A percentile compares a stretch with the other conserved stretches of the same genome.
phyloP scores from a whole-genome alignment of 2,113 vertebrate genomes.

The Muntiacus reevesi region DNA sequence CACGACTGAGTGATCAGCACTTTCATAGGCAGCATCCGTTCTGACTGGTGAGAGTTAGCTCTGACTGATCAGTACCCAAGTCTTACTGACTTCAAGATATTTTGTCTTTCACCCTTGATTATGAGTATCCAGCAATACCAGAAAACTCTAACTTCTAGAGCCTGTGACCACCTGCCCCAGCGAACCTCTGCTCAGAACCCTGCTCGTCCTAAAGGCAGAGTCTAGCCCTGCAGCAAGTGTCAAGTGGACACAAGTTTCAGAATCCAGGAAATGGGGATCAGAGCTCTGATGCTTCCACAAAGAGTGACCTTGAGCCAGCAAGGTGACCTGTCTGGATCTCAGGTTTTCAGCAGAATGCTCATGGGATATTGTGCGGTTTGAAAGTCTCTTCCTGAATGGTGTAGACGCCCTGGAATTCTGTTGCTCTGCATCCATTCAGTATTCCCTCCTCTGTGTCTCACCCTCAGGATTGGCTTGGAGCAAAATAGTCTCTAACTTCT shows the following conservation, averaged over 20 bases:
- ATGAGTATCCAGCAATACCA: neutral
- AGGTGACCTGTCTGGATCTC: neutral
- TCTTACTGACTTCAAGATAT: neutral
- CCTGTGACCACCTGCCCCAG: accelerated
- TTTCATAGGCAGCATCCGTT: neutral
- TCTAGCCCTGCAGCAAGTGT: accelerated
- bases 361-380: no score
- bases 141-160: accelerated
- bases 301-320: neutral
- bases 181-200: neutral
- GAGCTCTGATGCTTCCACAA: accelerated
- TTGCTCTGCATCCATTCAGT: no score
- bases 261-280: neutral
- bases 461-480: no score
- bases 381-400: no score
- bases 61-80: neutral
- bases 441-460: no score
- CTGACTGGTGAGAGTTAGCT: neutral
- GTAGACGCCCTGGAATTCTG: no score
- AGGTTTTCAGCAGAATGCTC: accelerated
- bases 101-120: neutral
- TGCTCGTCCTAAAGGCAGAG: neutral
- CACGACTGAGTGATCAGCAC: neutral
- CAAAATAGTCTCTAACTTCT: neutral
- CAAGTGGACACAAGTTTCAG: neutral